Evolutionary conservation across 2,113 vertebrate genomes (phyloP).

Genomic region (Scartelaos histophorus): DNA sequence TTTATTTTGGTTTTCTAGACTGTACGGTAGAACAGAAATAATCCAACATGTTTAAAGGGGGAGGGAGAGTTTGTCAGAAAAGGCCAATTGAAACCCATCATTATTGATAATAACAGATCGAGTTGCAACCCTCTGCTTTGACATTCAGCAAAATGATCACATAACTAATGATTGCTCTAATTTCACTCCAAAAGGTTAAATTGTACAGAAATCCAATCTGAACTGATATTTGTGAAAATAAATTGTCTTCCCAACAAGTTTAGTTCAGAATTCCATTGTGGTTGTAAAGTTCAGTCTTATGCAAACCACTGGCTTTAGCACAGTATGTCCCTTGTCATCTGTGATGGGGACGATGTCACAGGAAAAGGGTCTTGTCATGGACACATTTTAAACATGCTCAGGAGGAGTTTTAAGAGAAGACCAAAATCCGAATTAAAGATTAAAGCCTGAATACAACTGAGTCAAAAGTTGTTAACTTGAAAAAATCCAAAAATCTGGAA

Average conservation of each 20-base stretch:
- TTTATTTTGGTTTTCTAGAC: not conserved
- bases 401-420: too few species aligned
- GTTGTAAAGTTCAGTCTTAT: too few species aligned
- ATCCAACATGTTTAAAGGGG: not conserved
- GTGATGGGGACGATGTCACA: too few species aligned
- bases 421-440: too few species aligned
- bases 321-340: too few species aligned
- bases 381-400: too few species aligned
- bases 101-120: slow-evolving; percentile 15
- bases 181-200: slow-evolving; percentile 10
- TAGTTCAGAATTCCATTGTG: too few species aligned
- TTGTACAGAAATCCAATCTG: not conserved
- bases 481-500: too few species aligned
- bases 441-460: too few species aligned
- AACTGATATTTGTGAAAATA: not conserved
- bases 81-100: slow-evolving; percentile 10
- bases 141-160: slow-evolving; percentile 16
- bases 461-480: too few species aligned
- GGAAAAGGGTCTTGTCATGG: too few species aligned
- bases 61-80: not conserved
- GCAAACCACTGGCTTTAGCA: too few species aligned
- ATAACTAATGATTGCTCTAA: slow-evolving; percentile 12
- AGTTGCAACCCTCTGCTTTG: slow-evolving; percentile 4
- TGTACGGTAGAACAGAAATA: not conserved
- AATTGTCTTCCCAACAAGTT: not conserved